Conservation (phyloP, 2,113 vertebrate genomes). For the Dryoscopus gambensis region DNA sequence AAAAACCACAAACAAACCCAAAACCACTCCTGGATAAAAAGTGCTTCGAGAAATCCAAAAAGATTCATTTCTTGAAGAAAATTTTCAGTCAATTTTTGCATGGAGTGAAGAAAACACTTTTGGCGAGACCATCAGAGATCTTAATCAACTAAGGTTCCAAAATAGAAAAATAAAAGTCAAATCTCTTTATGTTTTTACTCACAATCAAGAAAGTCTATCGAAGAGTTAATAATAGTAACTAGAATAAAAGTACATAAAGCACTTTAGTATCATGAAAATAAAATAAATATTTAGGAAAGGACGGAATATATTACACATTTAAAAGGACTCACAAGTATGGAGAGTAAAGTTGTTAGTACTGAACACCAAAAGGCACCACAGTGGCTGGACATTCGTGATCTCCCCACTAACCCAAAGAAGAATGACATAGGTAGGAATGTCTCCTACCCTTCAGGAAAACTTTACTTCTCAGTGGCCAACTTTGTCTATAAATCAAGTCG, state of each 20-base stretch:
- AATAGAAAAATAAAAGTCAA: neutral
- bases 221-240: neutral
- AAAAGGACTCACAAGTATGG: neutral
- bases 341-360: neutral
- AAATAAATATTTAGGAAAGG: neutral
- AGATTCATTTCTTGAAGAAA: neutral
- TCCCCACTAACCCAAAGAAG: neutral
- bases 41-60: neutral
- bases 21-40: neutral
- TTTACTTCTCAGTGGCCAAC: neutral
- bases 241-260: neutral
- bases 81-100: neutral
- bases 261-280: neutral
- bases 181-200: neutral
- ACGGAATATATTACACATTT: neutral
- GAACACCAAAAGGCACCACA: neutral
- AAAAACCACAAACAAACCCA: neutral
- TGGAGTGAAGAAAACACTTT: neutral
- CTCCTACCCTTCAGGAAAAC: neutral
- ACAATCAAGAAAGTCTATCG: neutral
- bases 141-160: neutral
- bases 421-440: neutral
- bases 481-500: constrained; percentile 35
- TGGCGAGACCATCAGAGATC: accelerated
- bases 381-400: neutral